Evolutionary conservation across 2,113 vertebrate species (phyloP), one percentile per base, ranked within the genome.

Genomic region (Ranitomeya imitator): DNA sequence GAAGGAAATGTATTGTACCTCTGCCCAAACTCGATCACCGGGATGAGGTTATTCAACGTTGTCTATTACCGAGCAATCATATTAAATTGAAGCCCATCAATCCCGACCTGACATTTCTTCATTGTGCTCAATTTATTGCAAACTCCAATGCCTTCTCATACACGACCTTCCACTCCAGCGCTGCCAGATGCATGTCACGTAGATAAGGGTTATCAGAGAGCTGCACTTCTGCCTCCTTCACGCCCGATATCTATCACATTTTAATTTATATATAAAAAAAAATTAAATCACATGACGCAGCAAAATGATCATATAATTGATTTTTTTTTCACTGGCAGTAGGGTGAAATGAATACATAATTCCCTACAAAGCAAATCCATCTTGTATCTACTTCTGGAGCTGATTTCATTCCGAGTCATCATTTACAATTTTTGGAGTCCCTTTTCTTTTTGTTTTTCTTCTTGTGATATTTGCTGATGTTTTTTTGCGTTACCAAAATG

Each of bases 291-390:
- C 26, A 83, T 52, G 55, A 31, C 9, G 55, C 16, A 21, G 55
- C 65, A 61, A 16, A 74, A 83, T 88, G 76, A 83, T 82, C 78
- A 54, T 76, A 37, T 60, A 73, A 83, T 88, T 55, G 85, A 86
- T 79, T 86, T 86, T 45, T 83, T 79, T 69, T 73, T 45, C 5
- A 5, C 37, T 23, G 31, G 79, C 57, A 88, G 79, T 67, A 74
- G 67, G 67, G 65, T 88, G 67, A 60, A 76, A 52, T 37, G 86
- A 88, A 88, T 88, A 45, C 55, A 88, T 83, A 83, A 88, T 88
- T 23, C 86, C 63, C 9, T 63, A 37, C 60, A 78, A 45, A 74
- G 73, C 71, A 51, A 76, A 76, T 51, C 73, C 45, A 52, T 21
- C 51, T 10, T 19, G 21, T 21, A 52, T 76, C 18, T 21, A 19